A percentile compares a stretch with the other conserved stretches of the same genome.
phyloP scores from a whole-genome alignment of 2,113 vertebrate species.

The Chroicocephalus ridibundus region DNA sequence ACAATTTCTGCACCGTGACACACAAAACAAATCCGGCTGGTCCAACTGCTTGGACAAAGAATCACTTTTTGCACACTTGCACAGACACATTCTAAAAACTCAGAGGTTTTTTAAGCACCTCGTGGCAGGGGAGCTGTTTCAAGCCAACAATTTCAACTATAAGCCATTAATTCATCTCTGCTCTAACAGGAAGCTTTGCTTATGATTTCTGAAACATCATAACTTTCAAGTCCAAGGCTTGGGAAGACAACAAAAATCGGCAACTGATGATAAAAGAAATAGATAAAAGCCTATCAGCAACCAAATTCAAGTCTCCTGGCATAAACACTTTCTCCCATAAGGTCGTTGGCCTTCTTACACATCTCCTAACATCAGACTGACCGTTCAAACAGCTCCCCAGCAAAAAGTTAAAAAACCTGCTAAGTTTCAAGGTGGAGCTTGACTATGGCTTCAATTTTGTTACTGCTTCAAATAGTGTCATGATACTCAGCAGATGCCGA shows the following conservation, averaged over 20 bases:
- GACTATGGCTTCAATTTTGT: background rate
- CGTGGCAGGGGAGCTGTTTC: background rate
- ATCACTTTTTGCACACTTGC: background rate
- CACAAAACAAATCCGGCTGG: background rate
- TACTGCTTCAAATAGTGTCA: background rate
- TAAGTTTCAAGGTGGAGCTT: background rate
- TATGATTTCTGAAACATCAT: background rate
- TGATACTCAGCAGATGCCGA: background rate
- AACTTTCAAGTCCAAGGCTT: background rate
- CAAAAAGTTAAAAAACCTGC: background rate
- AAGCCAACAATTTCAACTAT: background rate
- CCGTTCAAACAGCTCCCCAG: background rate
- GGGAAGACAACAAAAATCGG: background rate
- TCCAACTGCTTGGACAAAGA: background rate
- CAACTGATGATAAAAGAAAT: background rate
- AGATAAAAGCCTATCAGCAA: background rate
- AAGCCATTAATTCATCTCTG: background rate
- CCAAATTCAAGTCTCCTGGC: background rate
- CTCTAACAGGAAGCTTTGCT: background rate
- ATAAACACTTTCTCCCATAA: background rate
- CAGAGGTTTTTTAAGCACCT: background rate
- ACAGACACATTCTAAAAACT: background rate
- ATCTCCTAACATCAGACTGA: background rate
- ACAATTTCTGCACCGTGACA: background rate
- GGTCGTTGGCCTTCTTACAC: background rate